Evolutionary conservation across 2,113 vertebrate genomes (phyloP).

Genomic region (Lepus timidus): DNA sequence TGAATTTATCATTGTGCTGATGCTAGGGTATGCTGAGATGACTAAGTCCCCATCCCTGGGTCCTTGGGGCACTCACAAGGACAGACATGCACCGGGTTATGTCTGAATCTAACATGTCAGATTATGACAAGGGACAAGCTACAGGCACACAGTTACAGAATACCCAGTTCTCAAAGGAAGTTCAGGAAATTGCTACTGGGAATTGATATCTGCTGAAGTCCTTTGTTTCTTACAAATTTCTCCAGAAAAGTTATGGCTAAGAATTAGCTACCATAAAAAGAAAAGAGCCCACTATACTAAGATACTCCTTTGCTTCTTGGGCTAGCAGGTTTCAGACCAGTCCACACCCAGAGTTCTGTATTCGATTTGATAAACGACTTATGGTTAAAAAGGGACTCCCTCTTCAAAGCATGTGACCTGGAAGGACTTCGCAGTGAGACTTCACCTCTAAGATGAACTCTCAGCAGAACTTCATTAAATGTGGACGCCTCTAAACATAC

Average conservation of each 20-base stretch:
- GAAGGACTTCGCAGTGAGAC: neutral
- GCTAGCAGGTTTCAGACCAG: neutral
- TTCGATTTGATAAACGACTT: neutral
- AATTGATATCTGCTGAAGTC: neutral
- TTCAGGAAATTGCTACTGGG: neutral
- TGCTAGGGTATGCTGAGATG: neutral
- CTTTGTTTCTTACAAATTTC: conserved; percentile 7
- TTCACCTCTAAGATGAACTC: conserved; percentile 6
- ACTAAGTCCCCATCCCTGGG: neutral
- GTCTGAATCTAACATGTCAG: neutral
- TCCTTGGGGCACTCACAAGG: neutral
- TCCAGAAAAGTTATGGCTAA: neutral
- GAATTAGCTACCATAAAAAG: neutral
- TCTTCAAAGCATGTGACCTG: neutral
- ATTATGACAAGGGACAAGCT: neutral
- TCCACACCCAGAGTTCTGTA: neutral
- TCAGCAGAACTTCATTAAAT: conserved; percentile 5
- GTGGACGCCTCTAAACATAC: neutral
- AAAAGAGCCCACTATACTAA: neutral
- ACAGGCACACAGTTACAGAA: neutral
- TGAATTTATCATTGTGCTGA: neutral
- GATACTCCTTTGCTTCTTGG: neutral
- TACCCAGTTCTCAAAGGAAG: neutral
- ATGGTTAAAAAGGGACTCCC: neutral
- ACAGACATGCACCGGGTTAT: neutral